These are phyloP conservation scores for Diplodus puntazzo DNA, from an alignment of 2,797 vertebrate genomes.

Conservation along the genomic window DNA sequence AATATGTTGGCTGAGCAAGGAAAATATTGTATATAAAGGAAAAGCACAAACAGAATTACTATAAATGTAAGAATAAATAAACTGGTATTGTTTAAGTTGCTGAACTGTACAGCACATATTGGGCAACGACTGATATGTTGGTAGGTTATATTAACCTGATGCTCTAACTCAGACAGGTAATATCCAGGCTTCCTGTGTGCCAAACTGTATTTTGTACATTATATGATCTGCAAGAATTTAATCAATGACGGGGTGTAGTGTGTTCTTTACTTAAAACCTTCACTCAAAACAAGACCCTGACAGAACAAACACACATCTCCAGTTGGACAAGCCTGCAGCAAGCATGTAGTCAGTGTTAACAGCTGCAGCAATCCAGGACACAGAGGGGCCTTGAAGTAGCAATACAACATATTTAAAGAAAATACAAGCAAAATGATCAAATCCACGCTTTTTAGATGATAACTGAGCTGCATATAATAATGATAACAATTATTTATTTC, in stretches of 20 bases:
- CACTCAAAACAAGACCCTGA: constrained; percentile 8
- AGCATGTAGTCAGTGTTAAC: constrained; percentile 20
- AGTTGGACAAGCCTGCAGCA: constrained; percentile 1
- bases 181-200: not conserved
- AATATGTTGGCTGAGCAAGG: too few relatives aligned
- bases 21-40: too few relatives aligned
- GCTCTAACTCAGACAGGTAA: not conserved
- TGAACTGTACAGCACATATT: not conserved
- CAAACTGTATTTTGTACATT: not conserved
- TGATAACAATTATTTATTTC: not conserved
- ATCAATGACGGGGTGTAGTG: not conserved
- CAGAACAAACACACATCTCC: constrained; percentile 33
- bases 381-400: constrained; percentile 31
- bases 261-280: constrained; percentile 14
- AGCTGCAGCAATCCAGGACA: constrained; percentile 10
- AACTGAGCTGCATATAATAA: constrained; percentile 25
- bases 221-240: not conserved
- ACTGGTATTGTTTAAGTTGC: not conserved
- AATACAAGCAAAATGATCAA: not conserved
- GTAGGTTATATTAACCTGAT: not conserved
- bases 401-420: constrained; percentile 7
- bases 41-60: too few relatives aligned
- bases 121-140: not conserved
- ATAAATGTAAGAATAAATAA: too few relatives aligned
- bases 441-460: not conserved